Conservation (phyloP, 2,113 vertebrate species). For the Damaliscus lunatus region DNA sequence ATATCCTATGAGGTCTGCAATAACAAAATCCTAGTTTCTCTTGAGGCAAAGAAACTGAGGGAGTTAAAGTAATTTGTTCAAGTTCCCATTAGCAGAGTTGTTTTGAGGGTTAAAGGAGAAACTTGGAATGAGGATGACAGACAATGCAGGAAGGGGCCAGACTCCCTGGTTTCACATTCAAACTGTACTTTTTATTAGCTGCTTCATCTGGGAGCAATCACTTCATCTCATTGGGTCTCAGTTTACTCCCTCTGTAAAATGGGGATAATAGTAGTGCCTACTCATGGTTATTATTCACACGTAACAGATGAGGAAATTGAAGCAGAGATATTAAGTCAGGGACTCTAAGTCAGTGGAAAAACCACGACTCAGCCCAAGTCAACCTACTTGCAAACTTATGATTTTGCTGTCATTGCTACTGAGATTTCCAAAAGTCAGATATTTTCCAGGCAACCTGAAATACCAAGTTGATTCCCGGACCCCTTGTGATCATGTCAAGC, state of each 20-base stretch:
- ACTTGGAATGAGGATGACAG: neutral
- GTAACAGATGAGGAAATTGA: neutral
- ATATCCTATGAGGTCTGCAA: neutral
- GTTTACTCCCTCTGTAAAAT: neutral
- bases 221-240: neutral
- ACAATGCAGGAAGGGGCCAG: neutral
- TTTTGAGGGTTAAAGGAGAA: neutral
- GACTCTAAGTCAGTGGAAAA: neutral
- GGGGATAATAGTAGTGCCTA: neutral
- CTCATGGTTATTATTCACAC: neutral
- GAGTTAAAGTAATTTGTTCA: neutral
- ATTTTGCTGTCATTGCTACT: neutral
- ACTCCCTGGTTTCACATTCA: neutral
- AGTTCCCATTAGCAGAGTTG: neutral
- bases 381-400: neutral
- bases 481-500: neutral
- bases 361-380: neutral
- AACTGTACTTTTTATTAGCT: neutral
- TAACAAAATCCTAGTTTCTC: neutral
- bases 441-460: neutral
- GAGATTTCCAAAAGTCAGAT: neutral
- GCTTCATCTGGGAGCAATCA: neutral
- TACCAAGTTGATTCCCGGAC: neutral
- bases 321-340: neutral
- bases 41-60: neutral